These are phyloP conservation scores for Episyrphus balteatus DNA, from an alignment of 1,140 invertebrate genomes.

Conservation along the genomic window DNA sequence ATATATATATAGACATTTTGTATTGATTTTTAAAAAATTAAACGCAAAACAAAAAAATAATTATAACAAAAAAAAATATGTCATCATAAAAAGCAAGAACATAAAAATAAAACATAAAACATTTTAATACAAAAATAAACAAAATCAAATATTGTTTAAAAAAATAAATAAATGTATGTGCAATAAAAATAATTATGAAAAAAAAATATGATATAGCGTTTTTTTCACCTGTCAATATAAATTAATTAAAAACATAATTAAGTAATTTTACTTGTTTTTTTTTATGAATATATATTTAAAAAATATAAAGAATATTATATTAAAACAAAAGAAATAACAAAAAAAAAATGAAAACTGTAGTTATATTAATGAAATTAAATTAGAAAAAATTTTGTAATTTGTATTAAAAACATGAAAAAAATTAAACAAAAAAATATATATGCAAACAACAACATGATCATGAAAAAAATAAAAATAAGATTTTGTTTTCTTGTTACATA, in stretches of 20 bases:
- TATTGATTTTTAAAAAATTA: slow-evolving; percentile 8
- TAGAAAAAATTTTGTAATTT: slow-evolving; percentile 9
- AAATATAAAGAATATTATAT: slow-evolving; percentile 17
- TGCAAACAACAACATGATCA: too few relatives aligned
- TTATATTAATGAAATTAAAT: slow-evolving; percentile 13
- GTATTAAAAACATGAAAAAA: slow-evolving; percentile 20
- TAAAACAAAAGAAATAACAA: slow-evolving; percentile 10
- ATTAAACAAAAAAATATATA: slow-evolving; percentile 5
- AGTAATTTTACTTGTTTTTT: slow-evolving; percentile 5
- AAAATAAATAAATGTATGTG: slow-evolving; percentile 14
- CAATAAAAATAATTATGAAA: slow-evolving; percentile 7
- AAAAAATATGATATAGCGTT: slow-evolving; percentile 5
- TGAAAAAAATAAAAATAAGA: too few relatives aligned
- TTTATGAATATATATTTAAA: slow-evolving; percentile 6
- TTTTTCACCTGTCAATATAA: slow-evolving; percentile 6
- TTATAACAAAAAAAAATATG: slow-evolving; percentile 1
- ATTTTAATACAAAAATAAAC: too few relatives aligned
- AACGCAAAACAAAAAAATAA: slow-evolving; percentile 13
- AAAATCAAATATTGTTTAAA: too few relatives aligned
- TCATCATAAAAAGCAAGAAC: neutral
- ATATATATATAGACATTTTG: slow-evolving; percentile 13
- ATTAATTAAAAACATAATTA: slow-evolving; percentile 9
- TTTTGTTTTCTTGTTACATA: too few relatives aligned
- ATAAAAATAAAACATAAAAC: neutral
- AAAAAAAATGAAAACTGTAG: slow-evolving; percentile 3